These are phyloP conservation scores for Heliothis subflexa DNA, from an alignment of 1,140 invertebrate genomes.

Conservation along the genomic window DNA sequence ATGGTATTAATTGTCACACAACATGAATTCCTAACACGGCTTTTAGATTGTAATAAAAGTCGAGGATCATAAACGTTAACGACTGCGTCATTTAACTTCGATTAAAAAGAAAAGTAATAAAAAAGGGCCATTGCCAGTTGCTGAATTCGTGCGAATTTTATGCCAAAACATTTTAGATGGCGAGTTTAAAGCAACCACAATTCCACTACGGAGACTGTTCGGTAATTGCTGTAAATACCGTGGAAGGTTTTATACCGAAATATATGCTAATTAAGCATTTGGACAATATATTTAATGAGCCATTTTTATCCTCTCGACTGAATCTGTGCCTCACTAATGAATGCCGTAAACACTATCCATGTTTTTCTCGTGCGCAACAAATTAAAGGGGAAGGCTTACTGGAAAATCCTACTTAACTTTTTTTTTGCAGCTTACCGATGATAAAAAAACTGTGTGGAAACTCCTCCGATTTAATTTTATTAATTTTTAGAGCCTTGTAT, in stretches of 20 bases:
- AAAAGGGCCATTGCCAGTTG: conserved; percentile 38
- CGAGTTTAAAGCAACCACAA: conserved; percentile 27
- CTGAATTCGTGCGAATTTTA: conserved; percentile 40
- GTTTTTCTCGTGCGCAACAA: conserved; percentile 3
- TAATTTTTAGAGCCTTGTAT: not conserved
- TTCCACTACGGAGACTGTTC: conserved; percentile 9
- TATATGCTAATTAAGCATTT: conserved; percentile 30
- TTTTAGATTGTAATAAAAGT: conserved; percentile 47
- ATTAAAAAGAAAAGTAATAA: conserved; percentile 48
- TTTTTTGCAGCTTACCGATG: conserved; percentile 7
- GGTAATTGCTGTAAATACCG: conserved; percentile 11
- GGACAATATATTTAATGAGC: conserved; percentile 17
- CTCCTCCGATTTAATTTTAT: not conserved
- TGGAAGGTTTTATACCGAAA: not conserved
- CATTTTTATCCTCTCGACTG: conserved; percentile 20
- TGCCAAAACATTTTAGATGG: conserved; percentile 37
- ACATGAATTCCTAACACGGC: conserved; percentile 41
- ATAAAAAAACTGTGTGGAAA: not conserved
- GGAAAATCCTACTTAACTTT: conserved; percentile 1
- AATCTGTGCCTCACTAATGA: conserved; percentile 23
- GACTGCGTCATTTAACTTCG: conserved; percentile 47
- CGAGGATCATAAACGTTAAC: conserved; percentile 44
- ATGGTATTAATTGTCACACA: conserved; percentile 36
- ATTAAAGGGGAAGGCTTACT: conserved; percentile 19
- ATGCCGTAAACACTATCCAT: conserved; percentile 21